phyloP scores from a whole-genome alignment of 1,140 invertebrate species.

The Coboldia fuscipes region DNA sequence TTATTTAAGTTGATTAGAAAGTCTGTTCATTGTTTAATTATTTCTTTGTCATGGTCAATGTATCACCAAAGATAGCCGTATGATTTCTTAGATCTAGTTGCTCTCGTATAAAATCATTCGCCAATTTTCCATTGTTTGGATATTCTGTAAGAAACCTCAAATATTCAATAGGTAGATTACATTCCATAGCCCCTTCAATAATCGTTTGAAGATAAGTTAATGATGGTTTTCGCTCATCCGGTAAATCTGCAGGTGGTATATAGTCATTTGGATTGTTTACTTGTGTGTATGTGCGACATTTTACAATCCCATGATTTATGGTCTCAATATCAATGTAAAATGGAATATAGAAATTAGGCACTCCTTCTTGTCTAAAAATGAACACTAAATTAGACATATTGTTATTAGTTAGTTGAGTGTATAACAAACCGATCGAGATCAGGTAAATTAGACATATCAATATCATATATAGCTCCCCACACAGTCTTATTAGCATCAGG shows the following conservation, averaged over 20 bases:
- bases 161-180: too few species aligned
- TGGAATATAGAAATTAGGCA: constrained; percentile 40
- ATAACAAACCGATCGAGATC: constrained; percentile 38
- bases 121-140: too few species aligned
- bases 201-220: constrained; percentile 41
- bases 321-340: constrained; percentile 34
- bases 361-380: constrained; percentile 49
- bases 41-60: too few species aligned
- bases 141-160: constrained; percentile 30
- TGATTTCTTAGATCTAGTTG: too few species aligned
- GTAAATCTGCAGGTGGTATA: constrained; percentile 20
- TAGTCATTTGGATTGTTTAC: constrained; percentile 21
- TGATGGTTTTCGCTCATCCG: constrained; percentile 38
- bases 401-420: constrained; percentile 2
- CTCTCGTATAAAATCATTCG: too few species aligned
- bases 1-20: too few species aligned
- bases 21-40: too few species aligned
- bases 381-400: constrained; percentile 4
- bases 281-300: constrained; percentile 46
- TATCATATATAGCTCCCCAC: constrained; percentile 63
- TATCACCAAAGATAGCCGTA: too few species aligned
- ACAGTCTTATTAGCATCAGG: constrained; percentile 30
- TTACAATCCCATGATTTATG: constrained; percentile 22
- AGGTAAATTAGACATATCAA: constrained; percentile 34
- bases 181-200: constrained; percentile 42